Evolutionary conservation across 1,140 invertebrate species (phyloP), one percentile per base, ranked within the genome.

Genomic region (Atta texana): DNA sequence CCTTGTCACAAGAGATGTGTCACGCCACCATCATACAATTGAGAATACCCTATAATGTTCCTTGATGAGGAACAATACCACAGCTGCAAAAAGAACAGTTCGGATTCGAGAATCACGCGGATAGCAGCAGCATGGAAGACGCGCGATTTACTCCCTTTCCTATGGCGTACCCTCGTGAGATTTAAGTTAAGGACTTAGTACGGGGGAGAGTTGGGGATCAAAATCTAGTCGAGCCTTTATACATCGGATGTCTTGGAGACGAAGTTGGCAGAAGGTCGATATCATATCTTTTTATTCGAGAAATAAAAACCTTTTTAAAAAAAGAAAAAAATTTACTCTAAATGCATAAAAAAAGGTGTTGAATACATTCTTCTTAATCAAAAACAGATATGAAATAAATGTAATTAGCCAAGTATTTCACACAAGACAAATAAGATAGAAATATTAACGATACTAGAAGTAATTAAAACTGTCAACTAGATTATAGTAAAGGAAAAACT

Each of bases 11-110:
- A 49, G 21, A 59, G 24, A 39, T 61, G 31, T 57, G 28, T 1
- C 64, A 44, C 8, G 7, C 55, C 51, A 12, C 3, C 55, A 57
- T n/a, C 7, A 31, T 53, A 57, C 69, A 74, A 61, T 51, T 51
- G 69, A 63, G 49, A 49, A 63, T 75, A 75, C 28, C 77, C 77
- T 71, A 71, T 84, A 55, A 63, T 74, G n/a, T n/a, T n/a, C 55
- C 28, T 24, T 57, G 80, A 74, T 44, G 69, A 61, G 44, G 28
- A 75, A 84, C 55, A 84, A 84, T 14, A 28, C 16, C 24, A 14
- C 55, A 31, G 12, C 55, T 34, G 39, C 69, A 18, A 75, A 84
- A 39, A 75, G 80, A 84, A 63, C 80, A 84, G n/a, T 44, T 61
- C 44, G 72, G 18, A 74, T 74, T 82, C 34, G 24, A 74, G 68